phyloP scores from a whole-genome alignment of 1,140 invertebrate genomes.

The Drosophila obscura region DNA sequence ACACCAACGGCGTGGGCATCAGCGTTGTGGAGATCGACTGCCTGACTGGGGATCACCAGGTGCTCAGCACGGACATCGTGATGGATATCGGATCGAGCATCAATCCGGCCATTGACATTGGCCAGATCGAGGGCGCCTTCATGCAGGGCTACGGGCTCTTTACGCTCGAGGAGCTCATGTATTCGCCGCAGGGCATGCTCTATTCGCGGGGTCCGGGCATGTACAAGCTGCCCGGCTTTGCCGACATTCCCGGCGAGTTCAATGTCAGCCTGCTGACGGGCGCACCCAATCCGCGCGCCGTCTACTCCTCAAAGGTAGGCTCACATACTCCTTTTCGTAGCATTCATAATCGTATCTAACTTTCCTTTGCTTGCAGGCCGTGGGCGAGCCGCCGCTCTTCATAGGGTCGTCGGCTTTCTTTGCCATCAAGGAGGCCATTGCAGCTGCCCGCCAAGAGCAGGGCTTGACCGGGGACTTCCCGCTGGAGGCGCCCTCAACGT shows the following conservation, averaged over 20 bases:
- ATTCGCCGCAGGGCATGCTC: conserved; percentile 91
- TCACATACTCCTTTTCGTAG: background rate
- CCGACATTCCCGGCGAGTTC: conserved; percentile 95
- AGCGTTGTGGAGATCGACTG: conserved; percentile 95
- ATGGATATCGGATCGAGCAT: conserved; percentile 96
- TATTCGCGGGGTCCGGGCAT: conserved; percentile 94
- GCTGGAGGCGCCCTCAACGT: conserved; percentile 94
- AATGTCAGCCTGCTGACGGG: conserved; percentile 96
- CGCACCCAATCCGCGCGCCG: conserved; percentile 93
- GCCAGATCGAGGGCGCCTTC: conserved; percentile 97
- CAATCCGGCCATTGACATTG: conserved; percentile 98
- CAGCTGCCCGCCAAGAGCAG: conserved; percentile 89
- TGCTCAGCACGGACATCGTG: conserved; percentile 95
- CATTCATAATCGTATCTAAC: background rate
- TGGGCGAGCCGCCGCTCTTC: conserved; percentile 97
- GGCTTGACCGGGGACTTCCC: conserved; percentile 87
- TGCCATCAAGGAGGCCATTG: conserved; percentile 95
- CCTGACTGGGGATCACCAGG: conserved; percentile 94
- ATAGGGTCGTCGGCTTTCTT: conserved; percentile 94
- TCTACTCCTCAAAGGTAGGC: conserved; percentile 96
- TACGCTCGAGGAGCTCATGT: conserved; percentile 94
- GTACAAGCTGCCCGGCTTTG: conserved; percentile 96
- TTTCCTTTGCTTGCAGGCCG: conserved; percentile 86
- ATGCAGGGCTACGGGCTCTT: conserved; percentile 97
- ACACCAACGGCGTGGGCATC: conserved; percentile 91